Evolutionary conservation across 2,888 invertebrate species (phyloP).

Genomic region (Diaperis boleti): DNA sequence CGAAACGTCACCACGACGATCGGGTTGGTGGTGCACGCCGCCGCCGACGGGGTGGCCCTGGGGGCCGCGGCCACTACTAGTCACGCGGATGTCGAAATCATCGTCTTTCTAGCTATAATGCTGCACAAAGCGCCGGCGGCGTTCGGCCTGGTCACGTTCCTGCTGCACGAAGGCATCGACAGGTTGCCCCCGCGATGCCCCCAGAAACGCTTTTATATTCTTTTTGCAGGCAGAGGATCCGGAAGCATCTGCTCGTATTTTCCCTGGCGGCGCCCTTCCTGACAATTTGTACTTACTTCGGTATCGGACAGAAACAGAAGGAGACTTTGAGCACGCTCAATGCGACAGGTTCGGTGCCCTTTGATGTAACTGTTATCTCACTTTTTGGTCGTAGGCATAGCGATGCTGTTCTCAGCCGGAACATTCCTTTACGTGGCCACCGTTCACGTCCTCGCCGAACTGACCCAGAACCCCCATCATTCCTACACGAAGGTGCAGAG

Average conservation of each 20-base stretch:
- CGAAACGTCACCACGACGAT: constrained; percentile 93
- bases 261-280: constrained; percentile 92
- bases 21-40: constrained; percentile 97
- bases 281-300: constrained; percentile 92
- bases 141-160: constrained; percentile 97
- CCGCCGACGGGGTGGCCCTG: constrained; percentile 96
- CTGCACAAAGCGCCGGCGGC: constrained; percentile 99
- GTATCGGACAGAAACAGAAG: constrained; percentile 93
- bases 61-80: constrained; percentile 98
- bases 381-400: constrained; percentile 74
- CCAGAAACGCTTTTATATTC: neutral
- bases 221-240: constrained; percentile 76
- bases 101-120: constrained; percentile 99
- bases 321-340: constrained; percentile 90
- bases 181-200: constrained; percentile 66
- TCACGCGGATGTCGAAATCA: constrained; percentile 96
- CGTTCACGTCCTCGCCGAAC: constrained; percentile 97
- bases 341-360: constrained; percentile 87
- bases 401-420: constrained; percentile 98
- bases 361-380: neutral
- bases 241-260: constrained; percentile 91
- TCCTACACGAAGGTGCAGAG: constrained; percentile 61
- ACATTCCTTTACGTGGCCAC: constrained; percentile 99
- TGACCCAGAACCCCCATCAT: constrained; percentile 74
- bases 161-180: constrained; percentile 95